phyloP scores from a whole-genome alignment of 1,140 invertebrate species.

The Pinna nobilis region DNA sequence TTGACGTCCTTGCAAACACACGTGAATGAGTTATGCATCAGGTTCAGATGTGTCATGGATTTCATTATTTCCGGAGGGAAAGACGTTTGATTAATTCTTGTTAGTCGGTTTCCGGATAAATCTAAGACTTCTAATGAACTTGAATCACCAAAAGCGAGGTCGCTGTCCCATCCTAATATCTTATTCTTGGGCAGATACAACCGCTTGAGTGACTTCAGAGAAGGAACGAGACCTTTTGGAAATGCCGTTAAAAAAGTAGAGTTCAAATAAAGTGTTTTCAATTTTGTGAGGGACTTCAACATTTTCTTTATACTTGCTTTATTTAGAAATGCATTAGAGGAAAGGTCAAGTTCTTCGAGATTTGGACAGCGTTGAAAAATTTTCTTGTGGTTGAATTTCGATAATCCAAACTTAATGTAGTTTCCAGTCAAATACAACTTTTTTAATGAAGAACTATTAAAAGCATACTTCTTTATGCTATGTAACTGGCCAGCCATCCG shows the following conservation, averaged over 20 bases:
- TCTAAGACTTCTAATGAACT: constrained; percentile 13
- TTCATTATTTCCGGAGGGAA: constrained; percentile 13
- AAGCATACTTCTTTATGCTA: constrained; percentile 8
- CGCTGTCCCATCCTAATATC: neutral
- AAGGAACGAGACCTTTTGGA: neutral
- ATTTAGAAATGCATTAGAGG: neutral
- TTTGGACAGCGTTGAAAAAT: constrained; percentile 12
- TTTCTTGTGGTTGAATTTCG: neutral
- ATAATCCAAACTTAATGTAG: constrained; percentile 2
- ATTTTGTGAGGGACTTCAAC: constrained; percentile 15
- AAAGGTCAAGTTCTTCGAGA: neutral
- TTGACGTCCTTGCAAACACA: constrained; percentile 36
- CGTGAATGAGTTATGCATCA: constrained; percentile 37
- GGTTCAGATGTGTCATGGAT: neutral
- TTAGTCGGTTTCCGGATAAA: constrained; percentile 24
- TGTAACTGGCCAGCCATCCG: neutral
- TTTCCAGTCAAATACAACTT: neutral
- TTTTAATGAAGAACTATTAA: constrained; percentile 9
- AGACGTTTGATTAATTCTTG: constrained; percentile 7
- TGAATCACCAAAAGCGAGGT: constrained; percentile 13
- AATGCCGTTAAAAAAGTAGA: neutral
- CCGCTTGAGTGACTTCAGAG: neutral
- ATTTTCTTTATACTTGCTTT: neutral
- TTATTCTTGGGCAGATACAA: constrained; percentile 16
- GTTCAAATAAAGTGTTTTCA: neutral